phyloP scores from a whole-genome alignment of 2,113 vertebrate genomes.

The Cyanoramphus novaezelandiae region DNA sequence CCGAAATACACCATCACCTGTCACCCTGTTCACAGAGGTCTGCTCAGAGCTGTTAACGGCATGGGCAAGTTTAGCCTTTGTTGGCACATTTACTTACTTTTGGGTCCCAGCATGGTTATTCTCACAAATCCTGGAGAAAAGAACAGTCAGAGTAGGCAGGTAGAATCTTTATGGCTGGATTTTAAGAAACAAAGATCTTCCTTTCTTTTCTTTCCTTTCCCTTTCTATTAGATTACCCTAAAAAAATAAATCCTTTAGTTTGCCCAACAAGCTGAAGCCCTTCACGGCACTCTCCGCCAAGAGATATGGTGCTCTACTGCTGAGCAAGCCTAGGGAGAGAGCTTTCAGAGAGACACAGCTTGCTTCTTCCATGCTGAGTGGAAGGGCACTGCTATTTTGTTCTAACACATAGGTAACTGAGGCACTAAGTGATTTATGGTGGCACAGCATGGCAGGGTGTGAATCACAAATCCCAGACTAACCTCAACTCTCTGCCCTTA shows the following conservation, averaged over 20 bases:
- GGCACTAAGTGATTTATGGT: not conserved
- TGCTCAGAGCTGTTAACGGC: not conserved
- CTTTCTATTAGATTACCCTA: not conserved
- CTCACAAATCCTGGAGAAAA: not conserved
- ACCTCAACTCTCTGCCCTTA: not conserved
- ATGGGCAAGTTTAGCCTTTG: not conserved
- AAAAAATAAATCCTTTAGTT: not conserved
- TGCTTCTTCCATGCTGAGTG: not conserved
- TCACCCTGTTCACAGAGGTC: not conserved
- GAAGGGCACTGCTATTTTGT: not conserved
- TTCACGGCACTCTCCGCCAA: not conserved
- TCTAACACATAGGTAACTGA: not conserved
- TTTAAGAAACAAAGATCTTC: not conserved
- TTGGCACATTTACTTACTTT: not conserved
- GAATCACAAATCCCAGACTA: not conserved
- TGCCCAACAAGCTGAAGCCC: not conserved
- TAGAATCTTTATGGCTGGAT: not conserved
- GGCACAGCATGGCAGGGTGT: not conserved
- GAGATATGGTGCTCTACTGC: not conserved
- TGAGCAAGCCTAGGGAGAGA: not conserved
- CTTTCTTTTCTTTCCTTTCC: not conserved
- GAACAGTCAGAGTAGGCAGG: not conserved
- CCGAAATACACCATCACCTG: not conserved
- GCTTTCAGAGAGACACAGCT: not conserved
- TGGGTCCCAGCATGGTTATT: not conserved